phyloP scores from a whole-genome alignment of 2,113 vertebrate species.

The Dissostichus mawsoni region DNA sequence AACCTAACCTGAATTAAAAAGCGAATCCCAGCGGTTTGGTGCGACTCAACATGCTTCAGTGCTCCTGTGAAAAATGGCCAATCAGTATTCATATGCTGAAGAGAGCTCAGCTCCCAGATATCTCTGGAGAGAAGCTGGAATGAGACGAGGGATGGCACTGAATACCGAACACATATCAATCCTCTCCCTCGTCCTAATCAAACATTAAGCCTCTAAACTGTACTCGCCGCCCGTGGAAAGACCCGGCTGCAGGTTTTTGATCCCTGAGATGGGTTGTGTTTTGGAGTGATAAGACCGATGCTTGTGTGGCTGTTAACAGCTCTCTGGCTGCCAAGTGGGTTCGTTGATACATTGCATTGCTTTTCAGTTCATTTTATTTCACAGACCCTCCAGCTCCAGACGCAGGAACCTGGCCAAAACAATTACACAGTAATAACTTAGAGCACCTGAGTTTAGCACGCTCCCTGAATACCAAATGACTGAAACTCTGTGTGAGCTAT shows the following conservation, averaged over 20 bases:
- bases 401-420: slow-evolving; percentile 72
- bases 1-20: slow-evolving; percentile 14
- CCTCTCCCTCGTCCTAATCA: slow-evolving; percentile 70
- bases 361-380: slow-evolving; percentile 75
- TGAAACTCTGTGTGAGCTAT: slow-evolving; percentile 5
- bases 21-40: slow-evolving; percentile 47
- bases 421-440: slow-evolving; percentile 81
- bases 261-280: slow-evolving; percentile 80
- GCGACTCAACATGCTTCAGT: slow-evolving; percentile 62
- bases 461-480: slow-evolving; percentile 62
- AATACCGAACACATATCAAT: slow-evolving; percentile 76
- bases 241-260: slow-evolving; percentile 68
- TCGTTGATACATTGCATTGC: slow-evolving; percentile 57
- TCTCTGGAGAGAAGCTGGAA: slow-evolving; percentile 71
- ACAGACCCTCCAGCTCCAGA: slow-evolving; percentile 68
- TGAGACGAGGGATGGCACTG: slow-evolving; percentile 73
- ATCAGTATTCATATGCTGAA: slow-evolving; percentile 82
- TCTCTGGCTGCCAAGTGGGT: slow-evolving; percentile 61
- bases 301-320: slow-evolving; percentile 75
- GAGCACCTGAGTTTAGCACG: slow-evolving; percentile 73
- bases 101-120: slow-evolving; percentile 69
- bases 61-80: slow-evolving; percentile 72
- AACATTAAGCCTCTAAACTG: slow-evolving; percentile 77
- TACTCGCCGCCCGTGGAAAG: slow-evolving; percentile 60
- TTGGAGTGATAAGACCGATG: slow-evolving; percentile 79